phyloP scores from a whole-genome alignment of 1,140 invertebrate species.

The Lineus longissimus region DNA sequence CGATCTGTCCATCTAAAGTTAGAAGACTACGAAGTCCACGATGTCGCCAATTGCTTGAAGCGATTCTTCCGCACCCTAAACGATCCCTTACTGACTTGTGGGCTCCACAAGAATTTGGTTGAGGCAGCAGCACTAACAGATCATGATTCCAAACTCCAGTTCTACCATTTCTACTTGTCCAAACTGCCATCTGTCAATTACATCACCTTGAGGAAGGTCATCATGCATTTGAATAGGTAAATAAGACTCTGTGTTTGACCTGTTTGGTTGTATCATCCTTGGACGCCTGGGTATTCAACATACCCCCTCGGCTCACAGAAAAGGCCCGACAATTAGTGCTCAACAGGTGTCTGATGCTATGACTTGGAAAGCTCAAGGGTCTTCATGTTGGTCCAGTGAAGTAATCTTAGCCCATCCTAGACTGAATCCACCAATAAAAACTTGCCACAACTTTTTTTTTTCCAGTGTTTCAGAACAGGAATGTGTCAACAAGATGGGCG shows the following conservation, averaged over 20 bases:
- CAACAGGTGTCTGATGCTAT: too few relatives aligned
- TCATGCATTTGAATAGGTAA: conserved; percentile 68
- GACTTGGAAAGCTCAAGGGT: too few relatives aligned
- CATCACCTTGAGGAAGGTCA: conserved; percentile 69
- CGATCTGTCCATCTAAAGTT: conserved; percentile 74
- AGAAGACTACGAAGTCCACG: conserved; percentile 74
- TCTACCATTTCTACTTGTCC: conserved; percentile 61
- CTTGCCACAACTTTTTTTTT: background rate
- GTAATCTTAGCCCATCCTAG: too few relatives aligned
- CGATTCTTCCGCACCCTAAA: conserved; percentile 70
- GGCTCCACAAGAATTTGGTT: conserved; percentile 59
- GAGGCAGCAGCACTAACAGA: conserved; percentile 38
- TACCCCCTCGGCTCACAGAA: too few relatives aligned
- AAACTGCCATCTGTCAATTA: conserved; percentile 66
- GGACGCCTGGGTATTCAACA: too few relatives aligned
- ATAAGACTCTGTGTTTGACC: conserved; percentile 6
- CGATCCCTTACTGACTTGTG: conserved; percentile 51
- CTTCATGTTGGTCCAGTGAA: too few relatives aligned
- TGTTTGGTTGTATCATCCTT: too few relatives aligned
- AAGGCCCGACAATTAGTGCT: too few relatives aligned
- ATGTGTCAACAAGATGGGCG: conserved; percentile 37
- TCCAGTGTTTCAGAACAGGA: conserved; percentile 32
- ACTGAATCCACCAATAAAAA: too few relatives aligned
- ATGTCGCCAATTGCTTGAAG: conserved; percentile 79
- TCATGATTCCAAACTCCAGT: conserved; percentile 27